Evolutionary conservation across 2,797 vertebrate genomes (phyloP), one percentile per base, ranked within the genome.

Genomic region (Chaetophractus vellerosus): DNA sequence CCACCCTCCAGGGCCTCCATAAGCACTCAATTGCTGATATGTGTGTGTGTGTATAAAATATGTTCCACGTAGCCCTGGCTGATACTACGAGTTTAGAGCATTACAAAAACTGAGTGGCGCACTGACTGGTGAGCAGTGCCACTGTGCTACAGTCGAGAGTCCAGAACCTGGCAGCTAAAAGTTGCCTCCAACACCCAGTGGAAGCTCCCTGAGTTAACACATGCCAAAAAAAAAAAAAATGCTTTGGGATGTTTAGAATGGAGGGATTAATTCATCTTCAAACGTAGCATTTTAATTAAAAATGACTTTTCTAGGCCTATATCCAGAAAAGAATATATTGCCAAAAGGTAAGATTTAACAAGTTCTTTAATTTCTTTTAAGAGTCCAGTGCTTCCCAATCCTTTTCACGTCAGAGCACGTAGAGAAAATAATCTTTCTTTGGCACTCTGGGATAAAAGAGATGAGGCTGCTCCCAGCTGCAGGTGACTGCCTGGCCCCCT

Each of bases 231-330:
- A 94, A 93, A 78, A 38, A 38, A 45, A 45, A 45, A 45, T 1
- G 72, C n/a, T 91, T 87, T 64, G 57, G 2, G 10, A 78, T 96
- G 45, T 91, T 91, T 96, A 69, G 89, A 97, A 94, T 66, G 91
- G 94, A 96, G 64, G 66, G 84, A 95, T 96, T 96, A 96, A 96
- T 92, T 96, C 94, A 96, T 94, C 96, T 94, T 95, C 69, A 63
- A 74, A 96, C 93, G 94, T 91, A 88, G 83, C 45, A 93, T 94
- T 97, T 97, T 97, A 97, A 97, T 97, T 97, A 97, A 96, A 97
- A 97, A 87, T 88, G 55, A 97, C 89, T 96, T 95, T 96, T 79
- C 69, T 93, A 84, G 92, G 94, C 91, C 96, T 93, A 81, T 88
- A 96, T 90, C 91, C 93, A 96, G 91, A 96, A 92, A 94, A 74